These are phyloP conservation scores for Parnassius orleans DNA, from an alignment of 2,888 invertebrate species.

Conservation along the genomic window DNA sequence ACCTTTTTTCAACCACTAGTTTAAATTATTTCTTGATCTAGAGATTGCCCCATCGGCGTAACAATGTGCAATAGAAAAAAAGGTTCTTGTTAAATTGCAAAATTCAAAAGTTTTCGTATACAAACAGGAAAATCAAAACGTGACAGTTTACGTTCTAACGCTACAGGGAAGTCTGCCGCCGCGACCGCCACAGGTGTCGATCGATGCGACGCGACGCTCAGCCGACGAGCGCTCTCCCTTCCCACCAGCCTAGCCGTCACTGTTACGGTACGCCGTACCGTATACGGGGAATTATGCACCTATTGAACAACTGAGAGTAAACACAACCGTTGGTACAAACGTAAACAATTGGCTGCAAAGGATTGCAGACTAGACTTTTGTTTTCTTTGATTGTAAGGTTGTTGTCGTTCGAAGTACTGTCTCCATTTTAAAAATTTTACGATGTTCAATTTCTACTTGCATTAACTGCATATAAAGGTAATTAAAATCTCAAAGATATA, in stretches of 20 bases:
- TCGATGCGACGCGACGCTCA: slow-evolving; percentile 70
- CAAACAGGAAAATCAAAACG: neutral
- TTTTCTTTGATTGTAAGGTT: neutral
- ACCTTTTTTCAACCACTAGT: no score
- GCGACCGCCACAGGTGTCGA: slow-evolving; percentile 66
- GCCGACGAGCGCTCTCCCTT: slow-evolving; percentile 30
- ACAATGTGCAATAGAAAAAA: neutral
- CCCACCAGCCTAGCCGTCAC: slow-evolving; percentile 32
- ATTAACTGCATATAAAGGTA: no score
- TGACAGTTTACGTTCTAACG: slow-evolving; percentile 7
- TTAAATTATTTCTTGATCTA: no score
- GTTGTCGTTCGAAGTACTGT: neutral
- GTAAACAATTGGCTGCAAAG: neutral
- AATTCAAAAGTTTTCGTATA: no score
- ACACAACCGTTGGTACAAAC: neutral
- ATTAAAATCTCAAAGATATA: neutral
- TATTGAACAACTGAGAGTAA: neutral
- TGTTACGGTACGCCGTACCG: no score
- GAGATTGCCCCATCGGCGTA: no score
- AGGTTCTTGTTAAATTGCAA: neutral
- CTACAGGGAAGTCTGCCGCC: slow-evolving; percentile 46
- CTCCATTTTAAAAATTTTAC: neutral
- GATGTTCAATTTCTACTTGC: neutral
- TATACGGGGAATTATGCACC: slow-evolving; percentile 9
- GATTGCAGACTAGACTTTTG: neutral